Base-by-base conservation (phyloP, 2,888 invertebrate genomes). In the Bibio marci region DNA sequence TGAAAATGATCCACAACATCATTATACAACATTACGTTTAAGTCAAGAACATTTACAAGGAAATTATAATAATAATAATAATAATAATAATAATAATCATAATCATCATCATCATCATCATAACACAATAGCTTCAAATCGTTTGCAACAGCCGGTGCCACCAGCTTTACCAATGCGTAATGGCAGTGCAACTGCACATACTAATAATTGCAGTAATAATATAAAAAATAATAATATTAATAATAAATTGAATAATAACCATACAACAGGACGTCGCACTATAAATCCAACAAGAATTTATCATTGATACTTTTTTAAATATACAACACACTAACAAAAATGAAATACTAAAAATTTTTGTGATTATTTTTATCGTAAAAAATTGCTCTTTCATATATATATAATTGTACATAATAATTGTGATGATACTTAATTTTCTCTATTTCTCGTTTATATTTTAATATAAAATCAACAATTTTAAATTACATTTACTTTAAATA, bases 101-200 rank as follows among this genome's bases (percentile, higher is more conserved):
- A n/a, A 12, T 8, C n/a, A 12, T 4, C 15, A 31, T 18, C 10
- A 37, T 5, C 19, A 30, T 13, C 4, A 11, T 3, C 13, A 12
- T 19, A 30, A 17, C 18, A 35, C 30, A 3, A 34, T 38, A 13
- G 27, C 34, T 18, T 35, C 35, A 5, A 27, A 32, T 25, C 27
- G 25, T 19, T 27, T 18, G 6, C 25, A n/a, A 25, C 13, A 22
- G 1, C 56, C 58, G 3, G 57, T 58, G 4, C 56, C 59, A 13
- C 60, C 59, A 13, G 60, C 59, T 17, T 36, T 61, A 44, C 60
- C 61, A 10, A 43, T 58, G 43, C 57, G 60, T 31, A 61, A 60
- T 35, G 59, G 58, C 0, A 49, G 8, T 37, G 37, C 37, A 14
- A 37, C 37, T 18, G 19, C 30, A 17, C 17, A 18, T 28, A 37